Evolutionary conservation across 2,113 vertebrate species (phyloP).

Genomic region (Megaceryle maxima): DNA sequence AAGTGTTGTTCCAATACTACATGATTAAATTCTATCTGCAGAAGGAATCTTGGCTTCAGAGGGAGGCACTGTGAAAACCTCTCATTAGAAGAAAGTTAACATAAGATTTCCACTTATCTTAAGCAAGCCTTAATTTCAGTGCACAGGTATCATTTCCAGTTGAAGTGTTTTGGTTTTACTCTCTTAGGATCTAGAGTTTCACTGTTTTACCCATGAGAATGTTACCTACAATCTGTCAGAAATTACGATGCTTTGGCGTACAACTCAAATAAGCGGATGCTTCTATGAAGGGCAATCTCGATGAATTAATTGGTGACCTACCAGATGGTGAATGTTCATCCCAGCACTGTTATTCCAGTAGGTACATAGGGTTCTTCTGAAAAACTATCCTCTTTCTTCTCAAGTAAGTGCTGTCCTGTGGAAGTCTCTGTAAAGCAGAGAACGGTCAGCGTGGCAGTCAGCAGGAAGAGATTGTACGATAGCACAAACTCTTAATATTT

Average conservation of each 20-base stretch:
- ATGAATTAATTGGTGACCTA: neutral
- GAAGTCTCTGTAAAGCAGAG: neutral
- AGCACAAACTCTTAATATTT: neutral
- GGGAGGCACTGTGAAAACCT: neutral
- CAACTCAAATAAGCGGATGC: neutral
- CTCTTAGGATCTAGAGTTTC: neutral
- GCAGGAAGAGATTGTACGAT: neutral
- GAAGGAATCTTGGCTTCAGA: neutral
- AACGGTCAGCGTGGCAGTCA: neutral
- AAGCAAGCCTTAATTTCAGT: neutral
- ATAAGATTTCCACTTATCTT: neutral
- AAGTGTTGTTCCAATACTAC: neutral
- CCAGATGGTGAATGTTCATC: neutral
- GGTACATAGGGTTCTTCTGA: neutral
- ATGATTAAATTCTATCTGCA: neutral
- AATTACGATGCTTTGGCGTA: fast-evolving
- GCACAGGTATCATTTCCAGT: neutral
- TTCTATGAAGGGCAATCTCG: fast-evolving
- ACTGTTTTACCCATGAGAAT: neutral
- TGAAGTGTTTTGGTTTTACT: neutral
- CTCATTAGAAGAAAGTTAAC: neutral
- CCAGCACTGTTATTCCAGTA: neutral
- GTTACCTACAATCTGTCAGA: neutral
- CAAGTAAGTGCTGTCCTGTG: neutral
- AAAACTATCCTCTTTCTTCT: neutral